Evolutionary conservation across 2,797 vertebrate species (phyloP), one percentile per base, ranked within the genome.

Genomic region (Champsocephalus gunnari): DNA sequence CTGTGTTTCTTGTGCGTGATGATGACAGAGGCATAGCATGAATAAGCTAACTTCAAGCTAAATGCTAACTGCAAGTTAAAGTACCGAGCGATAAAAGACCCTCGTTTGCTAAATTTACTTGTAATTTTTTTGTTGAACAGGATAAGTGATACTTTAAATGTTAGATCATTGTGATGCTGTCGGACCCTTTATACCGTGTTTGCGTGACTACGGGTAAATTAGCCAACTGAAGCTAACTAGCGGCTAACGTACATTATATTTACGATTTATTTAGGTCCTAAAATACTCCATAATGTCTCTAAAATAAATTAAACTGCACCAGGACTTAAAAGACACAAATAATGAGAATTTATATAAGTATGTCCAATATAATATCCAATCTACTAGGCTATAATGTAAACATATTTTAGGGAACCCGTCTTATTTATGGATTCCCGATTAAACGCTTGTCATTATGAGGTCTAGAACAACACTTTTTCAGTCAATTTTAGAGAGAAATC

Each of bases 1-100:
- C 5, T 43, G n/a, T 1, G 61, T 65, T 64, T 84, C 5, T 66
- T 64, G 11, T 16, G 5, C 10, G 43, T 43, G 19, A 14, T 43
- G 19, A 14, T 54, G 54, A 19, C 17, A 24, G 24, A 55, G 16
- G 79, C 80, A 82, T 73, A 65, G 86, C 81, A 59, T 32, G 32
- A 67, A 38, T 12, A 21, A 48, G 49, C 49, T 54, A 66, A 16
- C 63, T 16, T 34, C 8, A 51, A 48, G 89, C 88, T 90, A 88
- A 59, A 41, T 3, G 75, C 34, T 79, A 81, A 66, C 19, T 44
- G 12, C 8, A 17, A 16, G 1, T 60, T 16, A 2, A 8, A 7
- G 3, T 75, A 17, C 3, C 1, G 2, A 58, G 1, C 1, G 24
- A 2, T 38, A 24, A 14, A 13, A 48, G 5, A 24, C 1, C 17